Evolutionary conservation across 2,113 vertebrate species (phyloP), one percentile per base, ranked within the genome.

Genomic region (Etheostoma spectabile): DNA sequence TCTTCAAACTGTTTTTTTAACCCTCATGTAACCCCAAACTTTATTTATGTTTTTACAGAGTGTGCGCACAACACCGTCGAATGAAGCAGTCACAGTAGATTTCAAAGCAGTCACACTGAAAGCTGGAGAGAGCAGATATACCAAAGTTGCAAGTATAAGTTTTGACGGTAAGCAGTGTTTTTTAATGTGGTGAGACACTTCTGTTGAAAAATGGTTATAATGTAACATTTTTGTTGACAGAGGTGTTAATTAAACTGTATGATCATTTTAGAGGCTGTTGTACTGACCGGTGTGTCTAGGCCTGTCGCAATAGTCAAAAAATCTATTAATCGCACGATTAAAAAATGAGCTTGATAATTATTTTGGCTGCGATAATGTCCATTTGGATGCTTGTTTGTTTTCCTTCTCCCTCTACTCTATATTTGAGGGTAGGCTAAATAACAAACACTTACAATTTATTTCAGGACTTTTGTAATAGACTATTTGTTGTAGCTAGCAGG

Each of bases 91-190:
- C 69, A 96, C 96, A 5, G 92, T 99, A 68, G 96, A 99, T 82
- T 99, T 99, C 90, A 99, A 98, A 90, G 97, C 97, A 21, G 91
- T 99, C 77, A 99, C 98, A 2, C 94, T 99, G 86, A 98, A 98
- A 96, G 97, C 97, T 65, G 98, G 97, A 83, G 97, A 99, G 92
- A 98, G 92, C 91, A 96, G 97, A 97, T 99, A 99, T 86, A 98
- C 98, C 94, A 99, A 98, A 97, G 98, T 99, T 76, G 98, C 98
- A 89, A 99, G 96, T 93, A 98, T 99, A 94, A 96, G 95, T 95
- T 99, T 99, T 95, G 98, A 99, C 95, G 97, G 98, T 99, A 92
- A 96, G 97, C 95, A 8, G 21, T 65, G 13, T 42, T 73, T 65
- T 65, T 52, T 18, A 8, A 18, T 61, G 6, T 56, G 22, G 14